These are phyloP conservation scores for Caloenas nicobarica DNA, from an alignment of 2,113 vertebrate species.

Conservation along the genomic window DNA sequence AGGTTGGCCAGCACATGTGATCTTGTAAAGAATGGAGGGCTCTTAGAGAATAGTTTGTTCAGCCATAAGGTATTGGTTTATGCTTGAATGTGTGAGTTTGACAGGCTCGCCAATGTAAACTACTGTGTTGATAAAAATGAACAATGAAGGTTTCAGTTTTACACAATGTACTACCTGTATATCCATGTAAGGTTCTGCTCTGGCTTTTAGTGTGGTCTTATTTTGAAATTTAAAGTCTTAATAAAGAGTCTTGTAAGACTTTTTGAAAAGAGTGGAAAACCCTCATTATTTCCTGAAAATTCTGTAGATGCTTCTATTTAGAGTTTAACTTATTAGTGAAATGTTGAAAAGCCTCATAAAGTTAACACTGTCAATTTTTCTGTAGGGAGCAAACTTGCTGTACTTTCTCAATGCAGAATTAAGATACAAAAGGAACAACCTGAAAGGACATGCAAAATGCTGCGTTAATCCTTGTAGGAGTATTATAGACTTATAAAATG, in stretches of 20 bases:
- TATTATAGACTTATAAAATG: background rate
- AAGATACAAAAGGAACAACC: background rate
- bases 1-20: background rate
- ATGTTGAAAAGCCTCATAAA: background rate
- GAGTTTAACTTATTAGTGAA: background rate
- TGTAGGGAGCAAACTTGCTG: background rate
- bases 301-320: background rate
- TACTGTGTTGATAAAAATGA: background rate
- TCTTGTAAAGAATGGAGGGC: background rate
- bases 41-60: background rate
- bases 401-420: background rate
- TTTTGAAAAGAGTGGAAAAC: background rate
- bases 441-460: background rate
- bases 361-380: background rate
- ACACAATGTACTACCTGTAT: background rate
- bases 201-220: background rate
- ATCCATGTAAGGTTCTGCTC: background rate
- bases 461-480: background rate
- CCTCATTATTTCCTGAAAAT: background rate
- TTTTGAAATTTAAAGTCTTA: background rate
- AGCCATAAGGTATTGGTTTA: background rate
- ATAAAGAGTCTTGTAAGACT: background rate
- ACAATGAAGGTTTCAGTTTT: background rate
- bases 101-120: background rate
- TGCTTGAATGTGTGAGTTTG: background rate